Evolutionary conservation across 1,140 invertebrate genomes (phyloP).

Genomic region (Papilio machaon): DNA sequence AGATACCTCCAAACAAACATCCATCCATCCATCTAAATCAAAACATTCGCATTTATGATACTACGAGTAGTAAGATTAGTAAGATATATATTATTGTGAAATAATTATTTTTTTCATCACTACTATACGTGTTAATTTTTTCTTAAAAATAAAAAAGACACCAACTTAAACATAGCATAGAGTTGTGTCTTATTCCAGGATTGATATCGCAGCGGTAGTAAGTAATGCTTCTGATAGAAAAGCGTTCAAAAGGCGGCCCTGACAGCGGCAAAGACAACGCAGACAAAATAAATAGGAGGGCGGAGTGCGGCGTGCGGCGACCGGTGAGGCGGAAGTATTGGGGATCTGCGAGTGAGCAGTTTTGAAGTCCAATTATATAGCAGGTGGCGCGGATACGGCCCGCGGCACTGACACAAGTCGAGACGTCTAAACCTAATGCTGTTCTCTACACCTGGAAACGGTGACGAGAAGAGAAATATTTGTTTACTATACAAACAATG

Average conservation of each 20-base stretch:
- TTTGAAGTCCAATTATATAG: constrained; percentile 81
- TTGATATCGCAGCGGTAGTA: constrained; percentile 22
- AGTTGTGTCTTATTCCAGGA: not conserved
- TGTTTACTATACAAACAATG: not conserved
- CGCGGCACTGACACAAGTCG: constrained; percentile 42
- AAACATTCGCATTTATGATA: too few species aligned
- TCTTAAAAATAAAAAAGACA: not conserved
- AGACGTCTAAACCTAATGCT: constrained; percentile 2
- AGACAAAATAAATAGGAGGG: constrained; percentile 80
- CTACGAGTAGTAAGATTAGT: too few species aligned
- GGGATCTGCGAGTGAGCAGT: constrained; percentile 73
- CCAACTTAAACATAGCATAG: not conserved
- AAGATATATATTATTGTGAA: too few species aligned
- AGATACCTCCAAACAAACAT: too few species aligned
- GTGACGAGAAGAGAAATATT: not conserved
- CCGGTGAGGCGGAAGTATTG: constrained; percentile 75
- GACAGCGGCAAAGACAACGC: constrained; percentile 77
- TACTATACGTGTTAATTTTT: not conserved
- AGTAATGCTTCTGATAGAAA: constrained; percentile 56
- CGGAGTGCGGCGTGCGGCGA: constrained; percentile 62
- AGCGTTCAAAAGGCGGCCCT: constrained; percentile 74
- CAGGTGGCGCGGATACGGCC: constrained; percentile 58
- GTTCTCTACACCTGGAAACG: not conserved
- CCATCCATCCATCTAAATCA: too few species aligned
- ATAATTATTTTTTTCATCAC: too few species aligned